phyloP scores from a whole-genome alignment of 2,888 invertebrate genomes.

The Brachypterus glaber region DNA sequence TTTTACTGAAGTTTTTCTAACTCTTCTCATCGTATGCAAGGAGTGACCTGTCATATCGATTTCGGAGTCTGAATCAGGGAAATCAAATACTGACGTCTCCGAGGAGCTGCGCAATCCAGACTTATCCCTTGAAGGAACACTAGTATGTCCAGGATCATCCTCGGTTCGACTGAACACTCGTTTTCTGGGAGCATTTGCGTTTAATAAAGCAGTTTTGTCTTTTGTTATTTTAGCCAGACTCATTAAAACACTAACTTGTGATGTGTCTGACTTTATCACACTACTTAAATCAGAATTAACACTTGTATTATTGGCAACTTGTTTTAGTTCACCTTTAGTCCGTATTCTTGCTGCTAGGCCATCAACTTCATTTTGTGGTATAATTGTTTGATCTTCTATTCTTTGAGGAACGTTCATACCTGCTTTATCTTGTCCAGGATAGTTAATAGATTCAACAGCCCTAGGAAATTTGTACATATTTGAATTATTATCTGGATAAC shows the following conservation, averaged over 20 bases:
- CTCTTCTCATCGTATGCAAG: slow-evolving; percentile 53
- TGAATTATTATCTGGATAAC: slow-evolving; percentile 43
- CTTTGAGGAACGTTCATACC: neutral
- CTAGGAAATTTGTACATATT: slow-evolving; percentile 55
- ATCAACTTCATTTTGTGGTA: slow-evolving; percentile 37
- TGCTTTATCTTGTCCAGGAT: slow-evolving; percentile 27
- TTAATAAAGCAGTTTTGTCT: slow-evolving; percentile 27
- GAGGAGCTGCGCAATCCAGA: slow-evolving; percentile 49
- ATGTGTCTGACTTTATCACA: slow-evolving; percentile 11
- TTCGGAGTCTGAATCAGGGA: slow-evolving; percentile 55
- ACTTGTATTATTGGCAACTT: slow-evolving; percentile 25
- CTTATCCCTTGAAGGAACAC: slow-evolving; percentile 39
- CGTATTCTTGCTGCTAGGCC: slow-evolving; percentile 65
- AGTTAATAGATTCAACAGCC: slow-evolving; percentile 56
- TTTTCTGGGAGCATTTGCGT: slow-evolving; percentile 41
- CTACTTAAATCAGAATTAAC: slow-evolving; percentile 10
- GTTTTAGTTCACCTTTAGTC: slow-evolving; percentile 78
- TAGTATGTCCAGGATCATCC: slow-evolving; percentile 32
- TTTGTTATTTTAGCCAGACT: slow-evolving; percentile 44
- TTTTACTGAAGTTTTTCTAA: slow-evolving; percentile 50
- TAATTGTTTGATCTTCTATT: neutral
- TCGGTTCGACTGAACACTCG: slow-evolving; percentile 54
- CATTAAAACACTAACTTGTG: slow-evolving; percentile 28
- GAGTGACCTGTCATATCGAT: slow-evolving; percentile 57
- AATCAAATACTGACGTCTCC: slow-evolving; percentile 57